phyloP scores from a whole-genome alignment of 2,797 vertebrate genomes.

The Sebastes hopkinsi region DNA sequence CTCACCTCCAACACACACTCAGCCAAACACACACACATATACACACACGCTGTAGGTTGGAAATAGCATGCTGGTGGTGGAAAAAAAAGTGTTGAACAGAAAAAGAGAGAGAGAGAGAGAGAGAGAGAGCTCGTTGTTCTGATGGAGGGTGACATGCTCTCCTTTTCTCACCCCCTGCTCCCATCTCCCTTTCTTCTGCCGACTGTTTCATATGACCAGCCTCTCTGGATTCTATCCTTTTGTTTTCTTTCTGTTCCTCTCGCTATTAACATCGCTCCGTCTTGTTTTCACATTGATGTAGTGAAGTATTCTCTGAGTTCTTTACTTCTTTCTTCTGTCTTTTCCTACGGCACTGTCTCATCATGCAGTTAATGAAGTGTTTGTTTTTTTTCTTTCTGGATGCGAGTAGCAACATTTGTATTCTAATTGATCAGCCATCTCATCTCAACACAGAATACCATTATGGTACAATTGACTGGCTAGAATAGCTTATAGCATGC shows the following conservation, averaged over 20 bases:
- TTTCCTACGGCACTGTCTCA: neutral
- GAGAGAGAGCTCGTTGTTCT: slow-evolving; percentile 59
- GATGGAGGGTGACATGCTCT: slow-evolving; percentile 89
- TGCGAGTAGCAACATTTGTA: neutral
- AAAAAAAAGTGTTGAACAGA: slow-evolving; percentile 65
- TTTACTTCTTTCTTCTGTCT: neutral
- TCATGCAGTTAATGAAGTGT: neutral
- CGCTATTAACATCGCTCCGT: neutral
- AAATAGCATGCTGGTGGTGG: slow-evolving; percentile 89
- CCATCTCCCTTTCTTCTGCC: slow-evolving; percentile 24
- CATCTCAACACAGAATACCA: neutral
- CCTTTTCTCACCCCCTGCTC: slow-evolving; percentile 77
- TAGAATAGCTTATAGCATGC: no score
- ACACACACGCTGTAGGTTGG: slow-evolving; percentile 79
- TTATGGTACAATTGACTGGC: no score
- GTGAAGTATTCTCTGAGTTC: neutral
- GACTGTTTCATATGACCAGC: slow-evolving; percentile 15
- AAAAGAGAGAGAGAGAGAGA: slow-evolving; percentile 26
- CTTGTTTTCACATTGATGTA: slow-evolving; percentile 8
- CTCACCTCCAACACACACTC: slow-evolving; percentile 64
- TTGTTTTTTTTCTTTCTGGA: neutral
- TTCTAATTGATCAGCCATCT: neutral
- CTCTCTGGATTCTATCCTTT: slow-evolving; percentile 26
- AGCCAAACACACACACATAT: slow-evolving; percentile 22
- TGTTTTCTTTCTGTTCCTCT: neutral